Base-by-base conservation (phyloP, 2,113 vertebrate genomes). In the Acrocephalus arundinaceus region DNA sequence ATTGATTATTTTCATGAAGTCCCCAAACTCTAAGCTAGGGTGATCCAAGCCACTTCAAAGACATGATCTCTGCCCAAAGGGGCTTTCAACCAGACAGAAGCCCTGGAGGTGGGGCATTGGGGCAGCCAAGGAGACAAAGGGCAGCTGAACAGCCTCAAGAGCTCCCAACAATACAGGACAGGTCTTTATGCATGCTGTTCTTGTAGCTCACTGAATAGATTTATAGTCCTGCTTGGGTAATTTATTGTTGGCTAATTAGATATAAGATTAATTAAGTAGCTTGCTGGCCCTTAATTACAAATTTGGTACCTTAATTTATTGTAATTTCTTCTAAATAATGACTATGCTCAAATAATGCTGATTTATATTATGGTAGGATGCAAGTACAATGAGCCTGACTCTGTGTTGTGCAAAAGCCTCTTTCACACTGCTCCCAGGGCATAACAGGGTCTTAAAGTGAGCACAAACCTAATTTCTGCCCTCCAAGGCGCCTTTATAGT, bases 221-320 rank as follows among this genome's bases (percentile, higher is more conserved):
- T 94, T 91, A 89, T 85, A 70, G 74, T 63, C 30, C n/a, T 85
- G 33, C 77, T 89, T 93, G 71, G 66, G 55, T 94, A 91, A 90
- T 93, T 95, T 96, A 88, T 89, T 66, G 85, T 79, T 87, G 78
- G 43, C 89, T 95, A 95, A 94, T 93, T 91, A 96, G 46, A 86
- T 62, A 91, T 84, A 76, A 91, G 75, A 97, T 92, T 96, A 96
- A 96, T 96, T 93, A 95, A 89, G 52, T 67, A 87, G 68, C 70
- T 96, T 63, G 52, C 73, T 84, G 52, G 80, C 45, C 43, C 33
- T 93, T 91, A 93, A 94, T 93, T 96, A 89, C 61, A 89, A 87
- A 84, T 94, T 73, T 80, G 30, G 90, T 91, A 61, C 67, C 39
- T 87, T 91, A 79, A 96, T 95, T 93, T 80, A 91, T 79, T 91